Percentiles rank a stretch among this genome's conserved stretches.
phyloP scores from a whole-genome alignment of 2,113 vertebrate genomes.

The Onychostruthus taczanowskii region DNA sequence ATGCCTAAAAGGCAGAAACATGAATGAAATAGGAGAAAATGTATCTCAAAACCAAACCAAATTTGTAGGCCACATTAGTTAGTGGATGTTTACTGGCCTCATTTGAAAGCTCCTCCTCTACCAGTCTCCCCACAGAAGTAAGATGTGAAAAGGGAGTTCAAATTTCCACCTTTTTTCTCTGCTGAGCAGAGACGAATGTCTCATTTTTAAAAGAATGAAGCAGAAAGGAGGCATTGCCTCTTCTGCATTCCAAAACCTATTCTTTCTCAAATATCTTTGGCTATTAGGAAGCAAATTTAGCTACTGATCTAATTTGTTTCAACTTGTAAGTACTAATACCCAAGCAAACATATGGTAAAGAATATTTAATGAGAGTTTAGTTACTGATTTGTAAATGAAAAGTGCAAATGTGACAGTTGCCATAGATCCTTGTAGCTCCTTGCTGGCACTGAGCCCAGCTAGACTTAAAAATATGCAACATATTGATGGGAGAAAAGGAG shows the following conservation, averaged over 20 bases:
- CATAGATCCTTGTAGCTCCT: conserved; percentile 56
- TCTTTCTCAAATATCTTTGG: conserved; percentile 16
- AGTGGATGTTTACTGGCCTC: not conserved
- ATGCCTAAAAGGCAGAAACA: not conserved
- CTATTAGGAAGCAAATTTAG: conserved; percentile 58
- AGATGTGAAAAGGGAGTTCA: not conserved
- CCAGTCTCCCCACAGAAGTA: not conserved
- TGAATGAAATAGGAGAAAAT: not conserved
- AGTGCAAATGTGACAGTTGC: conserved; percentile 68
- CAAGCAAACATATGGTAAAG: conserved; percentile 67
- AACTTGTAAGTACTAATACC: conserved; percentile 49
- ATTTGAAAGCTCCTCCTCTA: not conserved
- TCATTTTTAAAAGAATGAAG: not conserved
- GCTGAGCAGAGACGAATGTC: not conserved
- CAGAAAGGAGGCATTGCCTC: not conserved
- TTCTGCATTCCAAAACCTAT: not conserved
- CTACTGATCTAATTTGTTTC: conserved; percentile 62
- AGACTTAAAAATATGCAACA: conserved; percentile 54
- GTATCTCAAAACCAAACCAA: not conserved
- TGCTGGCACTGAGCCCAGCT: conserved; percentile 50
- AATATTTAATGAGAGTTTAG: conserved; percentile 71
- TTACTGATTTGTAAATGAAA: conserved; percentile 66
- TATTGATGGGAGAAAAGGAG: conserved; percentile 11
- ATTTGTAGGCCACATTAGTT: not conserved
- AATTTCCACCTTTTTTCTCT: not conserved